A percentile compares a stretch with the other conserved stretches of the same genome.
phyloP scores from a whole-genome alignment of 2,797 vertebrate genomes.

The Sebastes diploproa region DNA sequence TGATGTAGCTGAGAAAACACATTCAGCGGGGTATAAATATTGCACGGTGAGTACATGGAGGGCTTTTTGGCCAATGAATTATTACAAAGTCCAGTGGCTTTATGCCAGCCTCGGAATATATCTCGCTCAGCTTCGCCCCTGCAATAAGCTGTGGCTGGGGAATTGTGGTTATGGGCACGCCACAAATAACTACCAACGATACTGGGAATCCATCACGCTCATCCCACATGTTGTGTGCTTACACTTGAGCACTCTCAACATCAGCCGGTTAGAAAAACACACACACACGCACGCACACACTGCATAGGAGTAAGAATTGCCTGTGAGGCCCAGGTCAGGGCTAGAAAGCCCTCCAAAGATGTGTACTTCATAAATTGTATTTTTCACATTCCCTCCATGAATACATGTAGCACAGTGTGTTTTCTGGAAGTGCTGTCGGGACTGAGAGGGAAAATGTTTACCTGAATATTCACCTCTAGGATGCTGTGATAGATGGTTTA shows the following conservation, averaged over 20 bases:
- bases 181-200: slow-evolving; percentile 61
- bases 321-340: slow-evolving; percentile 1
- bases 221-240: slow-evolving; percentile 43
- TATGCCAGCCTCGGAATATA: slow-evolving; percentile 60
- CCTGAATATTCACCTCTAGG: neutral
- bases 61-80: slow-evolving; percentile 78
- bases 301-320: neutral
- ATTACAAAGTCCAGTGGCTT: slow-evolving; percentile 75
- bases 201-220: slow-evolving; percentile 63
- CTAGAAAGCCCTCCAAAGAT: neutral
- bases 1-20: slow-evolving; percentile 61
- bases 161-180: slow-evolving; percentile 59
- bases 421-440: neutral
- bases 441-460: neutral
- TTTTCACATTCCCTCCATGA: neutral
- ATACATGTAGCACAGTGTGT: neutral
- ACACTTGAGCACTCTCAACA: slow-evolving; percentile 19
- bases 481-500: slow-evolving; percentile 28
- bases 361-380: neutral
- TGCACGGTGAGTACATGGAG: slow-evolving; percentile 69
- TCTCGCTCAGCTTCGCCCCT: slow-evolving; percentile 57
- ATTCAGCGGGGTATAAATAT: slow-evolving; percentile 77
- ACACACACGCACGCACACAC: neutral
- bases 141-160: slow-evolving; percentile 67
- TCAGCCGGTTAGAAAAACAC: slow-evolving; percentile 6